These are phyloP conservation scores for Pseudolaguvia tuberculata DNA, from an alignment of 2,113 vertebrate genomes.

Conservation along the genomic window DNA sequence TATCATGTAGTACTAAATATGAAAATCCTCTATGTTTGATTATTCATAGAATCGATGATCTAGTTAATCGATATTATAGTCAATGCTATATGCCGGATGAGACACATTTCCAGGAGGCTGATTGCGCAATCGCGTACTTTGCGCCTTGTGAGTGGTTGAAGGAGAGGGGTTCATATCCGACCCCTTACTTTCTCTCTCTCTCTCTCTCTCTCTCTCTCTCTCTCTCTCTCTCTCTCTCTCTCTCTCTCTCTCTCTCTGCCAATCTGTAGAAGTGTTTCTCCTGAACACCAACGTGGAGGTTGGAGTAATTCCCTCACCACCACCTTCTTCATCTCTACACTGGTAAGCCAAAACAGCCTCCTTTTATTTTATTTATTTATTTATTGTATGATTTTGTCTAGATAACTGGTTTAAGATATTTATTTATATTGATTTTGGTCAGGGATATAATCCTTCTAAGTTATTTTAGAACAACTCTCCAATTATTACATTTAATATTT, in stretches of 20 bases:
- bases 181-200: constrained; percentile 57
- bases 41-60: not conserved
- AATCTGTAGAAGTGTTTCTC: constrained; percentile 62
- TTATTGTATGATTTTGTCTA: not conserved
- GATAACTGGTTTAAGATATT: too few relatives aligned
- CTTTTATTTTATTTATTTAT: not conserved
- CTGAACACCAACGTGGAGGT: constrained; percentile 66
- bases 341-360: constrained; percentile 54
- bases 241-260: too few relatives aligned
- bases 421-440: too few relatives aligned
- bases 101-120: constrained; percentile 1
- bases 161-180: constrained; percentile 70
- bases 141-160: constrained; percentile 23
- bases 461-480: too few relatives aligned
- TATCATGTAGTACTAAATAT: not conserved
- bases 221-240: constrained; percentile 61
- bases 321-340: constrained; percentile 58
- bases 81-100: too few relatives aligned
- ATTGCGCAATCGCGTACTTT: constrained; percentile 56
- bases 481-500: too few relatives aligned
- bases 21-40: not conserved
- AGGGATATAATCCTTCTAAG: too few relatives aligned
- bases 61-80: not conserved
- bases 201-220: not conserved
- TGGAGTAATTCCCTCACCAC: constrained; percentile 57